phyloP scores from a whole-genome alignment of 2,113 vertebrate species.

The Dromiciops gliroides region DNA sequence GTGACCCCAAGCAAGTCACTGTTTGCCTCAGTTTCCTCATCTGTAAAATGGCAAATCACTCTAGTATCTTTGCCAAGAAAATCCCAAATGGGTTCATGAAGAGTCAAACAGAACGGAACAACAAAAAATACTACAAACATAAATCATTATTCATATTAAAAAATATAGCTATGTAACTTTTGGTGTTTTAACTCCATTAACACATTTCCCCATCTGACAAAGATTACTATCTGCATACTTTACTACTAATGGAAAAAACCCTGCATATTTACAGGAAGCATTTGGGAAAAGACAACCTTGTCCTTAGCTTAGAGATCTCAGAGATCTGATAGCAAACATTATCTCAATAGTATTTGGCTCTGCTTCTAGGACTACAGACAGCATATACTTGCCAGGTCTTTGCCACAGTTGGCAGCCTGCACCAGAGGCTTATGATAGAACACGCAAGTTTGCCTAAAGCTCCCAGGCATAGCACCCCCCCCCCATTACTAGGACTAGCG shows the following conservation, averaged over 20 bases:
- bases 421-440: constrained; percentile 4
- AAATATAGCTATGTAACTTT: not conserved
- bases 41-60: not conserved
- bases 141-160: not conserved
- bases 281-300: not conserved
- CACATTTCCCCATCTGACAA: not conserved
- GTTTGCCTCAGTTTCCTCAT: not conserved
- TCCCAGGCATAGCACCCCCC: not conserved
- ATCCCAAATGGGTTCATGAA: too few species aligned
- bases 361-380: accelerated
- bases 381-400: constrained; percentile 39
- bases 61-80: too few species aligned
- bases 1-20: not conserved
- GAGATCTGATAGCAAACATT: constrained; percentile 14
- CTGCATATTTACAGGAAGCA: not conserved
- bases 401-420: constrained; percentile 75
- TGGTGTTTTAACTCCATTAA: not conserved
- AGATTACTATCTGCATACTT: not conserved
- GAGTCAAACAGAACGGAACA: not conserved
- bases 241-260: not conserved
- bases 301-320: accelerated
- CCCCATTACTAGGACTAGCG: not conserved
- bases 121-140: not conserved
- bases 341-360: not conserved
- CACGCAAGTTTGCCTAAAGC: not conserved